Conservation (phyloP, 2,113 vertebrate genomes). For the Notothenia coriiceps region DNA sequence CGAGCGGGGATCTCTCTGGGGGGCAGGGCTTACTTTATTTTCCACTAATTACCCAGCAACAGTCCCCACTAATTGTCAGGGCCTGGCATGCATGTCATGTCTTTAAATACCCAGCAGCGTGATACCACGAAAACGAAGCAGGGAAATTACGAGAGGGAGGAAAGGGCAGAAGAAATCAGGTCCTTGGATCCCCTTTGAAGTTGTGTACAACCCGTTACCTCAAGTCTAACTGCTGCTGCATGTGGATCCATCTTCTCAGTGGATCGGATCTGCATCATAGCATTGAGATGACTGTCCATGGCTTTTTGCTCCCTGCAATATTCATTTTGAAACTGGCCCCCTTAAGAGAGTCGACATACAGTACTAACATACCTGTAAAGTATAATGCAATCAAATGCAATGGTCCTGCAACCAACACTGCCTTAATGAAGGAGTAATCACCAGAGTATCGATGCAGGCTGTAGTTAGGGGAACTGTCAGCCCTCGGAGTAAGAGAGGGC, state of each 20-base stretch:
- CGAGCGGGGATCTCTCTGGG: slow-evolving; percentile 8
- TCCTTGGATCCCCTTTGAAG: slow-evolving; percentile 50
- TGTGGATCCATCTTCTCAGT: background rate
- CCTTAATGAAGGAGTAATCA: background rate
- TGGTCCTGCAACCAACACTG: background rate
- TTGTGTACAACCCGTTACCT: slow-evolving; percentile 11
- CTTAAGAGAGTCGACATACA: background rate
- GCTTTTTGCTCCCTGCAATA: background rate
- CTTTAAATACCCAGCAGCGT: slow-evolving; percentile 61
- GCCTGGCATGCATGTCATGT: slow-evolving; percentile 47
- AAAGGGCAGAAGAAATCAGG: slow-evolving; percentile 42
- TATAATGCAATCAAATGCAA: slow-evolving; percentile 21
- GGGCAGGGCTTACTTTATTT: slow-evolving; percentile 51
- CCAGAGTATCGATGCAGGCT: slow-evolving; percentile 8
- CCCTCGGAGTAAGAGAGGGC: background rate
- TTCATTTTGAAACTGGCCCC: background rate
- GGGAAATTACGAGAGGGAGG: background rate
- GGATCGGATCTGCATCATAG: background rate
- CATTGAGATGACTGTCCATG: background rate
- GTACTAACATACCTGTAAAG: background rate
- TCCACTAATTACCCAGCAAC: slow-evolving; percentile 75
- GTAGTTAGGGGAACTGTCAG: background rate
- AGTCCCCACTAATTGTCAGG: slow-evolving; percentile 64
- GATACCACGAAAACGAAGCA: slow-evolving; percentile 22
- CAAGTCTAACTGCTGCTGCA: slow-evolving; percentile 34